A percentile compares a stretch with the other conserved stretches of the same genome.
Evolutionary conservation across 2,888 invertebrate genomes (phyloP).

Genomic region (Gortyna flavago): DNA sequence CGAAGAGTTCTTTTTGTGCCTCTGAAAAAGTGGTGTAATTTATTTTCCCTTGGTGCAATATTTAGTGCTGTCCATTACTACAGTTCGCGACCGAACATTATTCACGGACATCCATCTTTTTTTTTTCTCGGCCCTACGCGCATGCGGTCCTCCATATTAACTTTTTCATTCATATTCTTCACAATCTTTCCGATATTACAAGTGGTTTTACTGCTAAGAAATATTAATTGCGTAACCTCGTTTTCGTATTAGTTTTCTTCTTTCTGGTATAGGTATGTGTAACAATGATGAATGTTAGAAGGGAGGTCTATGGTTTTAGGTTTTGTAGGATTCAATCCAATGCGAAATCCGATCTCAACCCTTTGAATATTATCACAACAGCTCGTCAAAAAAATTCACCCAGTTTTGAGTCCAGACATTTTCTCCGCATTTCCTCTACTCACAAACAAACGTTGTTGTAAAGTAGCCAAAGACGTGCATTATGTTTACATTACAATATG

Average conservation of each 20-base stretch:
- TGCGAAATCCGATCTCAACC: neutral
- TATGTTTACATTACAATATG: conserved; percentile 79
- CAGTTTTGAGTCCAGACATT: neutral
- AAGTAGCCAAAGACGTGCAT: conserved; percentile 56
- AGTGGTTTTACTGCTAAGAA: conserved; percentile 68
- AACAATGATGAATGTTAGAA: conserved; percentile 12
- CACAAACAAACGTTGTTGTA: conserved; percentile 40
- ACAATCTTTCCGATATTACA: conserved; percentile 79
- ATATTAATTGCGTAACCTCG: conserved; percentile 63
- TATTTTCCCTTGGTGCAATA: conserved; percentile 89
- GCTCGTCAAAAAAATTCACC: neutral
- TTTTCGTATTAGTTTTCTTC: conserved; percentile 48
- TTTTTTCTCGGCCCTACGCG: conserved; percentile 83
- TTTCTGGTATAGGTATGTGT: conserved; percentile 15
- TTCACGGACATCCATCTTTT: conserved; percentile 89
- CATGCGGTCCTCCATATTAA: conserved; percentile 84
- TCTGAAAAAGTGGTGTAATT: conserved; percentile 89
- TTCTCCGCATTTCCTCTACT: conserved; percentile 22
- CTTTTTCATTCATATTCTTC: conserved; percentile 85
- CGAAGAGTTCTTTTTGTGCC: conserved; percentile 87
- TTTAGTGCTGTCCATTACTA: conserved; percentile 90
- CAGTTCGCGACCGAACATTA: conserved; percentile 90
- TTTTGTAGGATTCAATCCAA: neutral
- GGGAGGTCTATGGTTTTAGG: neutral
- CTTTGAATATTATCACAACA: neutral